These are phyloP conservation scores for Lindbergichthys nudifrons DNA, from an alignment of 2,797 vertebrate species.

Conservation along the genomic window DNA sequence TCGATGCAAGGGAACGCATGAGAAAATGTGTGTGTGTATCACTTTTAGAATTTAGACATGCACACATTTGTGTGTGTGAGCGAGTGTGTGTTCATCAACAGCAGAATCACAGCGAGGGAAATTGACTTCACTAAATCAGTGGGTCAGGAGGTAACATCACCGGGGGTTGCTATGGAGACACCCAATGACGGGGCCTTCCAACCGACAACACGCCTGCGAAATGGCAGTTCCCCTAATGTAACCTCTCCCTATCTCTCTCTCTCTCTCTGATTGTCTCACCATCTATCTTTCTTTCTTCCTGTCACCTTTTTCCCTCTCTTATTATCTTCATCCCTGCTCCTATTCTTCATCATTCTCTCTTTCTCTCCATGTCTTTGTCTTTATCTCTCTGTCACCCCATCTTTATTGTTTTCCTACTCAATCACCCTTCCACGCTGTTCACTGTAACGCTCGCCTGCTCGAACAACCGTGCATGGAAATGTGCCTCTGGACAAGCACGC, in stretches of 20 bases:
- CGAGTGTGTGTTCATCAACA: slow-evolving; percentile 52
- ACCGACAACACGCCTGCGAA: slow-evolving; percentile 76
- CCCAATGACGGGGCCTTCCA: slow-evolving; percentile 80
- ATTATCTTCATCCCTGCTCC: background rate
- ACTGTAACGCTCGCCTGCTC: slow-evolving; percentile 46
- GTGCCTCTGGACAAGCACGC: slow-evolving; percentile 66
- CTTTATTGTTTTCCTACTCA: slow-evolving; percentile 47
- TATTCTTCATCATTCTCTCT: slow-evolving; percentile 9
- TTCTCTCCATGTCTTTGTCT: slow-evolving; percentile 26
- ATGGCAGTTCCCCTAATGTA: slow-evolving; percentile 77
- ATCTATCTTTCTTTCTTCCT: slow-evolving; percentile 13
- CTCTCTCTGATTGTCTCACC: slow-evolving; percentile 26
- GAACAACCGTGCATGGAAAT: slow-evolving; percentile 64
- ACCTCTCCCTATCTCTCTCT: slow-evolving; percentile 57
- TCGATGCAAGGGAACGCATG: slow-evolving; percentile 31
- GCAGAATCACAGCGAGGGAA: slow-evolving; percentile 80
- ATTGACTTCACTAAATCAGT: slow-evolving; percentile 83
- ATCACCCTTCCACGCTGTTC: slow-evolving; percentile 52
- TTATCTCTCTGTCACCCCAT: slow-evolving; percentile 27
- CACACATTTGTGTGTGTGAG: background rate
- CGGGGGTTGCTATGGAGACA: slow-evolving; percentile 87
- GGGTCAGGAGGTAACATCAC: slow-evolving; percentile 86
- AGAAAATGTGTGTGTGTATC: slow-evolving; percentile 6
- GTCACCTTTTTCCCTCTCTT: background rate
- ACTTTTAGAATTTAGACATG: slow-evolving; percentile 2